Evolutionary conservation across 2,888 invertebrate genomes (phyloP).

Genomic region (Drosophila neotestacea): DNA sequence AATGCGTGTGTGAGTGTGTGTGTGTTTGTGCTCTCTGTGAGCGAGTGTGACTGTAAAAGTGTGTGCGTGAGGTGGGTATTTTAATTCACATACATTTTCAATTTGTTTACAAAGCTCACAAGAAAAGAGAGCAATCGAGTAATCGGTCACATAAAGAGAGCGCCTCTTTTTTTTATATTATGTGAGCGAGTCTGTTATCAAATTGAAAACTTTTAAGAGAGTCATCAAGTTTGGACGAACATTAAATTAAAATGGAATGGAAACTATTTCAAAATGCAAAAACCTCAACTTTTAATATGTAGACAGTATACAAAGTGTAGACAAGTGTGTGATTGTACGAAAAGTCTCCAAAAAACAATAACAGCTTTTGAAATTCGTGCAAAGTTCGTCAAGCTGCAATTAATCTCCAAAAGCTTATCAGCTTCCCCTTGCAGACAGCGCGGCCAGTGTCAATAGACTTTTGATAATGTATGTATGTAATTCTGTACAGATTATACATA

Average conservation of each 20-base stretch:
- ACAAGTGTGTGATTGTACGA: background rate
- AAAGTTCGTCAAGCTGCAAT: conserved; percentile 57
- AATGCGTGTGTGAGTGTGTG: conserved; percentile 8
- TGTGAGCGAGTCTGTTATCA: conserved; percentile 23
- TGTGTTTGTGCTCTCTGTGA: background rate
- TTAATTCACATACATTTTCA: conserved; percentile 34
- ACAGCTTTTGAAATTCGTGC: conserved; percentile 45
- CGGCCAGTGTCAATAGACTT: conserved; percentile 73
- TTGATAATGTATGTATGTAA: conserved; percentile 43
- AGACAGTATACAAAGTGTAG: background rate
- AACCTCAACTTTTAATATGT: conserved; percentile 3
- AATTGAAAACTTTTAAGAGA: conserved; percentile 36
- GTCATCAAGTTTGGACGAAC: background rate
- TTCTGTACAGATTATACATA: background rate
- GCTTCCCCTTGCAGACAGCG: conserved; percentile 66
- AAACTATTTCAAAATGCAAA: conserved; percentile 24
- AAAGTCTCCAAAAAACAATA: conserved; percentile 23
- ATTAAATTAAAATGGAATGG: conserved; percentile 7
- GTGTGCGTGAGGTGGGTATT: conserved; percentile 26
- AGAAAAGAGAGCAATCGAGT: conserved; percentile 7
- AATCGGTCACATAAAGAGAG: conserved; percentile 15
- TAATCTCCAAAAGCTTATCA: conserved; percentile 62
- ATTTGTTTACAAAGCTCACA: conserved; percentile 42
- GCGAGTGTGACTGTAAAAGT: background rate
- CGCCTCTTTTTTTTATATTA: conserved; percentile 1